Conservation (phyloP, 2,113 vertebrate species). For the Plestiodon gilberti region DNA sequence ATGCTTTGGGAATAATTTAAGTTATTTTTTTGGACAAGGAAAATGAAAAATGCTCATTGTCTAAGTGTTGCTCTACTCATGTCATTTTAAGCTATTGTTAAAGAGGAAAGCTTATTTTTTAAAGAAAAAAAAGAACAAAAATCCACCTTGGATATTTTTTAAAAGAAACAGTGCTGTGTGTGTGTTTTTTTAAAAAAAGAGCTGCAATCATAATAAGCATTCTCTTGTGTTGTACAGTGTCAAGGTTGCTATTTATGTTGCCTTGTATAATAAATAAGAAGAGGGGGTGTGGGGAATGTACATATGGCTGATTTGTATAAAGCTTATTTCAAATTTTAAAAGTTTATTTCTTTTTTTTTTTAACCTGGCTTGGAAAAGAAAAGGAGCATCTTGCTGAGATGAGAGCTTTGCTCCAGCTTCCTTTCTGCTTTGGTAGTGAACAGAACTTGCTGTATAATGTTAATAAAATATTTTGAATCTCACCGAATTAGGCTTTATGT, state of each 20-base stretch:
- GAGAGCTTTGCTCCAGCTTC: not conserved
- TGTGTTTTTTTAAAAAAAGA: slow-evolving; percentile 65
- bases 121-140: not conserved
- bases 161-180: slow-evolving; percentile 60
- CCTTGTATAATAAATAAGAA: slow-evolving; percentile 66
- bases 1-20: slow-evolving; percentile 50
- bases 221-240: slow-evolving; percentile 66
- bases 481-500: not conserved
- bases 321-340: slow-evolving; percentile 59
- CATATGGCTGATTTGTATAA: slow-evolving; percentile 64
- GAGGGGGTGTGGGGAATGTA: slow-evolving; percentile 55
- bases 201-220: slow-evolving; percentile 55
- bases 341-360: slow-evolving; percentile 37
- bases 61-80: slow-evolving; percentile 38
- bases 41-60: not conserved
- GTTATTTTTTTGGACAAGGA: slow-evolving; percentile 56
- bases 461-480: slow-evolving; percentile 62
- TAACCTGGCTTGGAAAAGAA: not conserved
- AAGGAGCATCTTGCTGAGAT: not conserved
- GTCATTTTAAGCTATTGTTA: slow-evolving; percentile 13
- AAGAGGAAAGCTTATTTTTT: slow-evolving; percentile 53
- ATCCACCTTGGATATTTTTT: slow-evolving; percentile 59
- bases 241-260: slow-evolving; percentile 70
- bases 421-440: slow-evolving; percentile 58
- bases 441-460: slow-evolving; percentile 56